Evolutionary conservation across 2,888 invertebrate species (phyloP).

Genomic region (Parascotia fuliginaria): DNA sequence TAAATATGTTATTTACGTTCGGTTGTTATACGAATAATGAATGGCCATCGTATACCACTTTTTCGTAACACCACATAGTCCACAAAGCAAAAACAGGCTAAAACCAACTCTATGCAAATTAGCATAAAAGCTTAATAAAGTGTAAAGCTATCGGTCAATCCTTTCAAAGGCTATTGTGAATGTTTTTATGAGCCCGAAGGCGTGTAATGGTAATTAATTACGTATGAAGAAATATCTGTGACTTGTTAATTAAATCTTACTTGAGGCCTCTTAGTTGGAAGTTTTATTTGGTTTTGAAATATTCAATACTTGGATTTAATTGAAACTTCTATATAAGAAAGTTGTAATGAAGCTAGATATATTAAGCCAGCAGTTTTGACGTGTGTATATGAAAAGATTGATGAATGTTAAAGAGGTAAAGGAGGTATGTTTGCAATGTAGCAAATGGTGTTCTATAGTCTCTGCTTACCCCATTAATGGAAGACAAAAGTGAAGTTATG

Average conservation of each 20-base stretch:
- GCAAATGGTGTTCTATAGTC: too few species aligned
- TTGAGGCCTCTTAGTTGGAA: constrained; percentile 20
- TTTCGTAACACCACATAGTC: constrained; percentile 22
- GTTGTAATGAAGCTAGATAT: too few species aligned
- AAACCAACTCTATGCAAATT: constrained; percentile 21
- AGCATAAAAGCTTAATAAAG: constrained; percentile 14
- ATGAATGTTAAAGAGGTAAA: too few species aligned
- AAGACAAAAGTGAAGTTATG: too few species aligned
- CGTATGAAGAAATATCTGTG: constrained; percentile 56
- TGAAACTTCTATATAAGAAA: too few species aligned
- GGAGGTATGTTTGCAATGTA: too few species aligned
- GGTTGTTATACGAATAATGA: constrained; percentile 69
- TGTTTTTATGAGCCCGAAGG: constrained; percentile 55
- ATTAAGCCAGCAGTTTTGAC: too few species aligned
- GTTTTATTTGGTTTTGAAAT: neutral
- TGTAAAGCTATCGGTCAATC: constrained; percentile 19
- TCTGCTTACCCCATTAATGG: too few species aligned
- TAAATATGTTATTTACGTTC: constrained; percentile 69
- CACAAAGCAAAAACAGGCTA: constrained; percentile 6
- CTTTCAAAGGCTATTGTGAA: constrained; percentile 49
- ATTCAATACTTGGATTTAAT: neutral
- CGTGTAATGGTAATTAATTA: constrained; percentile 65
- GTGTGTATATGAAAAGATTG: too few species aligned
- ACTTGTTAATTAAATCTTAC: constrained; percentile 57
- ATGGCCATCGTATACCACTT: constrained; percentile 56